A percentile compares a stretch with the other conserved stretches of the same genome.
These are phyloP conservation scores for Nomada fabriciana DNA, from an alignment of 2,888 invertebrate species.

Conservation along the genomic window DNA sequence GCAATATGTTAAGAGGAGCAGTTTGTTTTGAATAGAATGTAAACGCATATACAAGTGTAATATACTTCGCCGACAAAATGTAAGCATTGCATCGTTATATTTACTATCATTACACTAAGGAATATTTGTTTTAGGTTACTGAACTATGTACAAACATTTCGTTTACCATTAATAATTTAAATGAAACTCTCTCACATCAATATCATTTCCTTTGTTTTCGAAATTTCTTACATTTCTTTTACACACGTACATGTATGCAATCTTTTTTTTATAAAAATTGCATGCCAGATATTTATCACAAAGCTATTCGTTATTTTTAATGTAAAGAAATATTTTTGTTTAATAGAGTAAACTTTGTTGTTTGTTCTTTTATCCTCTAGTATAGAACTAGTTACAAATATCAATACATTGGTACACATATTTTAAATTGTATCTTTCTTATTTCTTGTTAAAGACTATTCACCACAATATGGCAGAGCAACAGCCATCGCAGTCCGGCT, in stretches of 20 bases:
- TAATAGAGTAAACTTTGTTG: not conserved
- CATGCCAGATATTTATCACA: not conserved
- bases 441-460: constrained; percentile 47
- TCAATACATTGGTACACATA: not conserved
- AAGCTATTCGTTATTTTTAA: not conserved
- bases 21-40: constrained; percentile 51
- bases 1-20: constrained; percentile 42
- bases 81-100: constrained; percentile 51
- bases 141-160: constrained; percentile 35
- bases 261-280: not conserved
- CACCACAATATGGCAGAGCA: constrained; percentile 73
- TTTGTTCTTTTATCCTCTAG: not conserved
- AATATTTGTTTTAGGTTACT: constrained; percentile 65
- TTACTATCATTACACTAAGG: constrained; percentile 29
- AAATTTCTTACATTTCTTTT: constrained; percentile 16
- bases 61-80: constrained; percentile 47
- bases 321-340: not conserved
- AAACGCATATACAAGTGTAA: constrained; percentile 36
- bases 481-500: constrained; percentile 76
- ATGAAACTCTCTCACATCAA: constrained; percentile 1
- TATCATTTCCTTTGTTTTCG: not conserved
- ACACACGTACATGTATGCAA: not conserved
- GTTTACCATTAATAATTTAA: constrained; percentile 9
- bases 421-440: constrained; percentile 15
- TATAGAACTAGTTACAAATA: constrained; percentile 3